Base-by-base conservation (phyloP, 2,113 vertebrate genomes). In the Anoplopoma fimbria region DNA sequence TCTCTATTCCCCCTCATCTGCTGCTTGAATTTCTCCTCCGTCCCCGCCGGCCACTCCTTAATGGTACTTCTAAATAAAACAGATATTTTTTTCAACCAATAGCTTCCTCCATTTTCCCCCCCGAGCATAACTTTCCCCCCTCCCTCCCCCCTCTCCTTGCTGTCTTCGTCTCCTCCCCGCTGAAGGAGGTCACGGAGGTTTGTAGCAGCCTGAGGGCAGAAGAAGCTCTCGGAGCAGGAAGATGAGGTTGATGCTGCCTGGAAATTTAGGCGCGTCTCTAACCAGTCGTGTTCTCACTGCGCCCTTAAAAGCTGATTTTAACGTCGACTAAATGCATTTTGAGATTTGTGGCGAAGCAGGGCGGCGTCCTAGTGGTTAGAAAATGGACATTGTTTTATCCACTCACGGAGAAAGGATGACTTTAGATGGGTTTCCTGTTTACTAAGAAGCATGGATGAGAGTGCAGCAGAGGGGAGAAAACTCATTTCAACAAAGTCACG, bases 181-280 rank as follows among this genome's bases (percentile, higher is more conserved):
- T 78, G 73, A 89, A 89, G 90, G 84, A 89, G 88, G 90, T 81
- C 81, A 81, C 49, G 71, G 49, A 29, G 74, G 65, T 27, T 40
- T 47, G 62, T 65, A 38, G 27, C 27, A 51, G 87, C 88, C 87
- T 47, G 72, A 27, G 0, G 83, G 78, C 82, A 84, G 51, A 82
- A 23, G 65, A 34, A 19, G 21, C 80, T 79, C 60, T 65, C 27
- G 19, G 57, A 69, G 47, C 47, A 33, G 15, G 29, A 70, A 71
- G 61, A 74, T 6, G 7, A 81, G 73, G 60, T 12, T 36, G 67
- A 69, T 34, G 38, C 53, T 82, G 69, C 72, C 36, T n/a, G 51
- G 49, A 75, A 53, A 70, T 58, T 2, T 19, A 51, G 27, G 21
- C 6, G 42, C 58, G 4, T 27, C 45, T 71, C 40, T 34, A 23